Evolutionary conservation across 2,113 vertebrate species (phyloP).

Genomic region (Paratilapia polleni): DNA sequence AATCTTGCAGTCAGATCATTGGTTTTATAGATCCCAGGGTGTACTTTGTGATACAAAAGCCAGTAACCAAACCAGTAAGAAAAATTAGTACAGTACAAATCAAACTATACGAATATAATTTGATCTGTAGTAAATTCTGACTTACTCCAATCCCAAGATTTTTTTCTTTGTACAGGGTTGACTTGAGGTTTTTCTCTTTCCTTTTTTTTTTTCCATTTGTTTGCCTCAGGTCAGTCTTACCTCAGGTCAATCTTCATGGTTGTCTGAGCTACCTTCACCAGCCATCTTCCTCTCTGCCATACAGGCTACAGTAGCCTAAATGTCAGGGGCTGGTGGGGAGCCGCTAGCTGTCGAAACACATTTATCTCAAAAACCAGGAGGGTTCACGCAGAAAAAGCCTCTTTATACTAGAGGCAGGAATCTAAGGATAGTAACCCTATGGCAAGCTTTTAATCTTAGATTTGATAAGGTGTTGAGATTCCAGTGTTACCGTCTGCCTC

Average conservation of each 20-base stretch:
- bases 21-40: not conserved
- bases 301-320: conserved; percentile 61
- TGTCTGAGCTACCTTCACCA: conserved; percentile 54
- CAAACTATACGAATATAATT: not conserved
- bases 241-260: conserved; percentile 41
- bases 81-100: not conserved
- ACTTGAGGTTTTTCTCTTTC: not conserved
- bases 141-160: not conserved
- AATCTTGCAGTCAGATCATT: not conserved
- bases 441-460: not conserved
- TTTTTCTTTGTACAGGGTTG: not conserved
- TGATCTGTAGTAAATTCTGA: not conserved
- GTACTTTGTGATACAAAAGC: not conserved
- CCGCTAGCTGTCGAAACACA: conserved; percentile 64
- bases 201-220: not conserved
- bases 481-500: not conserved
- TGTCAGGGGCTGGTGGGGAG: conserved; percentile 69
- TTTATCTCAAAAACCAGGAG: conserved; percentile 59
- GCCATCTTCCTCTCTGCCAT: conserved; percentile 7
- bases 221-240: conserved; percentile 1
- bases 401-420: conserved; percentile 6
- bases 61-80: not conserved
- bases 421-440: not conserved
- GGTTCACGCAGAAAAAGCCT: conserved; percentile 31
- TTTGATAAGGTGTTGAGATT: not conserved